Base-by-base conservation (phyloP, 1,140 invertebrate species). In the Meteorus sp. region DNA sequence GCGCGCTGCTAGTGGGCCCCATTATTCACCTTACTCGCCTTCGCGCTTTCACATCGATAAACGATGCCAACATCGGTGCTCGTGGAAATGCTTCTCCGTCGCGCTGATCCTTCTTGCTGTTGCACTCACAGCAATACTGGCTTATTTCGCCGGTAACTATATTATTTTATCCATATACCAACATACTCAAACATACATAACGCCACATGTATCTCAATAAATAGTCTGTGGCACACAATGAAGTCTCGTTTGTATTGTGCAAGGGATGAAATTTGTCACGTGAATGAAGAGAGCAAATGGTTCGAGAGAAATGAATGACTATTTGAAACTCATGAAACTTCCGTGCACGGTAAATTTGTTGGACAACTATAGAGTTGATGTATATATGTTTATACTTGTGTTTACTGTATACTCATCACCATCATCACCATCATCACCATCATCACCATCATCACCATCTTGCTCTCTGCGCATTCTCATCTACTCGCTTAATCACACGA, bases 1-100 rank as follows among this genome's bases (percentile, higher is more conserved):
- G 63, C 82, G 88, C 64, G 85, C 86, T 56, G 84, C 87, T 61
- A 84, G 86, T 50, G 85, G 88, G 65, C 86, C 88, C 45, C 86
- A 91, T 69, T 90, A 93, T 83, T 86, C 89, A 65, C 85, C 88
- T 64, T 92, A 91, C 80, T 93, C 91, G 62, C 91, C 91, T 70
- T 93, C 94, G 62, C 89, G 93, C 73, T 94, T 95, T 83, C 91
- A 93, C 82, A 92, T 95, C 82, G 91, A 94, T 81, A 95, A 95
- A 79, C 86, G 92, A 60, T 93, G 92, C 79, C 90, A 92, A 71
- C 90, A 94, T 72, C 85, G 91, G 60, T 97, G 93, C 84, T 94
- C 92, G 69, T 97, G 95, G 95, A 94, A 94, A 80, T 96, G 93
- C 80, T 88, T 92, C 73, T 91, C 91, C 74, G 91, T 97, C 77